phyloP scores from a whole-genome alignment of 2,888 invertebrate species.

The Electrophaes corylata region DNA sequence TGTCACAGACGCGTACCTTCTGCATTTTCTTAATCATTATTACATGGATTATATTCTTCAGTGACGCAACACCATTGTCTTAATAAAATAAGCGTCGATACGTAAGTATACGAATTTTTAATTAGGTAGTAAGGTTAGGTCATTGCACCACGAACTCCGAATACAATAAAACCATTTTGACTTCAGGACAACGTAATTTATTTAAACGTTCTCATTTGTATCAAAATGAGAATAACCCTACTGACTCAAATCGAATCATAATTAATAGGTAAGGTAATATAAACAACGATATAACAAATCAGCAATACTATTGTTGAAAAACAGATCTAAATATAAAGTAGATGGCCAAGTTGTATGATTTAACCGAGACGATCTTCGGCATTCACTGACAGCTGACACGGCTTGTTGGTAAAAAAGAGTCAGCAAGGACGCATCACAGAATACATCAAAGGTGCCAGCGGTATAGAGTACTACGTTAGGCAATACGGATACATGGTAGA shows the following conservation, averaged over 20 bases:
- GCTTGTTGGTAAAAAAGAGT: slow-evolving; percentile 34
- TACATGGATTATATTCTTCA: background rate
- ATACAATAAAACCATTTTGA: slow-evolving; percentile 13
- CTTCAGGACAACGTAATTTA: slow-evolving; percentile 16
- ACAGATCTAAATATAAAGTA: background rate
- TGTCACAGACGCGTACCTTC: slow-evolving; percentile 20
- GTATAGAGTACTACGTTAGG: slow-evolving; percentile 39
- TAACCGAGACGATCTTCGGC: slow-evolving; percentile 6
- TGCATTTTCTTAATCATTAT: background rate
- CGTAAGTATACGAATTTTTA: slow-evolving; percentile 26
- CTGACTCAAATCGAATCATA: background rate
- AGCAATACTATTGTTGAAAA: background rate
- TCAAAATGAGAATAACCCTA: slow-evolving; percentile 1
- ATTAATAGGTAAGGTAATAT: background rate
- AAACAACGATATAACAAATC: background rate
- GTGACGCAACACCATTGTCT: slow-evolving; percentile 29
- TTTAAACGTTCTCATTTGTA: slow-evolving; percentile 5
- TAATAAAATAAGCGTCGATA: slow-evolving; percentile 15
- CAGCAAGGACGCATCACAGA: slow-evolving; percentile 39
- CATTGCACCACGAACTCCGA: slow-evolving; percentile 28
- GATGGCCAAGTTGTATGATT: background rate
- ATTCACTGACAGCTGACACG: slow-evolving; percentile 28
- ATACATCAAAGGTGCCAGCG: slow-evolving; percentile 22
- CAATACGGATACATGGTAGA: slow-evolving; percentile 55
- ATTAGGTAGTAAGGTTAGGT: slow-evolving; percentile 29